Evolutionary conservation across 2,797 vertebrate genomes (phyloP).

Genomic region (Simalia tracyae): DNA sequence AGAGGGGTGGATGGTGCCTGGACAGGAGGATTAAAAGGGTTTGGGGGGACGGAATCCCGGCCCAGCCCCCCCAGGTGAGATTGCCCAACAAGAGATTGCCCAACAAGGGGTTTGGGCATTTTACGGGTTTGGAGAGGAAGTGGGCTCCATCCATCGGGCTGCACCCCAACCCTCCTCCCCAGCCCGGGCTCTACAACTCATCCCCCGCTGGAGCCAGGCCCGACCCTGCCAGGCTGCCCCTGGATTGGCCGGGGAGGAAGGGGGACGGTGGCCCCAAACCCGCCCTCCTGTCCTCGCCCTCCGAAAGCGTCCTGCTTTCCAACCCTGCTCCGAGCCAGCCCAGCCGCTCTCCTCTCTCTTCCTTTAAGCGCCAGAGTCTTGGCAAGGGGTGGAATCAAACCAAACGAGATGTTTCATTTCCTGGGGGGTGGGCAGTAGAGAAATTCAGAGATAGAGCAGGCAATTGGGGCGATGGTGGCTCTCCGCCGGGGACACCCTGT

Average conservation of each 20-base stretch:
- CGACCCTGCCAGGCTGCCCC: background rate
- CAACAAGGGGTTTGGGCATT: background rate
- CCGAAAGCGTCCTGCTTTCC: background rate
- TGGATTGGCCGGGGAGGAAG: background rate
- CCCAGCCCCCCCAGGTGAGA: background rate
- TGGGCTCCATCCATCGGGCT: background rate
- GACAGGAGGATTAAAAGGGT: background rate
- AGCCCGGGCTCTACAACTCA: background rate
- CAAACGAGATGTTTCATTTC: constrained; percentile 49
- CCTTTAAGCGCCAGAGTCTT: constrained; percentile 72
- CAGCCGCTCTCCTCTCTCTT: constrained; percentile 47
- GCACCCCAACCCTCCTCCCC: background rate
- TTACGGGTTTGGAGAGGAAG: background rate
- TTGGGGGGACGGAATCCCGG: background rate
- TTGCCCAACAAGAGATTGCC: too few relatives aligned
- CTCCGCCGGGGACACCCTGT: background rate
- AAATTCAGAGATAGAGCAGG: constrained; percentile 3
- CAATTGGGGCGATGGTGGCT: background rate
- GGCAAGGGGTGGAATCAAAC: constrained; percentile 72
- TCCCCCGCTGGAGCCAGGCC: background rate
- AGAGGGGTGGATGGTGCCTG: background rate
- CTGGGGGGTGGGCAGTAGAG: background rate
- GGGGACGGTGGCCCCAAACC: too few relatives aligned
- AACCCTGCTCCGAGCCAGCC: background rate
- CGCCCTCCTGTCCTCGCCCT: background rate